These are phyloP conservation scores for Seriola aureovittata DNA, from an alignment of 2,113 vertebrate species.

Conservation along the genomic window DNA sequence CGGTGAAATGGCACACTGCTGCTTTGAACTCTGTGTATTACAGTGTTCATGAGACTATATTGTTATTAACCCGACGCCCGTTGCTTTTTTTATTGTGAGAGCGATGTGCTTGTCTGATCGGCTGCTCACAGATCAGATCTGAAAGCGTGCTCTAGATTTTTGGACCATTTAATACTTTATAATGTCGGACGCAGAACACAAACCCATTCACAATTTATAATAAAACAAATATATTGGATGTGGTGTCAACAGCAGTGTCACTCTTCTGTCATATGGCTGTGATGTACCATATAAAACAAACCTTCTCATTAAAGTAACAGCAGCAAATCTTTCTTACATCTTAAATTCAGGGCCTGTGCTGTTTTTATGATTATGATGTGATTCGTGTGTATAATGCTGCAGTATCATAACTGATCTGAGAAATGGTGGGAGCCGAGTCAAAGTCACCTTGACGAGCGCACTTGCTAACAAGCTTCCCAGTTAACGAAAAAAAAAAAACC, in stretches of 20 bases:
- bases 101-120: background rate
- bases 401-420: too few species aligned
- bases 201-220: background rate
- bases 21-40: background rate
- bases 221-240: background rate
- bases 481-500: background rate
- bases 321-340: too few species aligned
- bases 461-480: background rate
- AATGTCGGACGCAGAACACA: background rate
- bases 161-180: background rate
- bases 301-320: too few species aligned
- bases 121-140: background rate
- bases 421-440: too few species aligned
- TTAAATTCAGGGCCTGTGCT: too few species aligned
- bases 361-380: too few species aligned
- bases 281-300: too few species aligned
- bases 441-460: too few species aligned
- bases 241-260: background rate
- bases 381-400: too few species aligned
- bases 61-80: too few species aligned
- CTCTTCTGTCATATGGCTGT: background rate
- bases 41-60: background rate
- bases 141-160: background rate
- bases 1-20: background rate
- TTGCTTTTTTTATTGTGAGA: background rate